These are phyloP conservation scores for Phainopepla nitens DNA, from an alignment of 2,113 vertebrate genomes.

Conservation along the genomic window DNA sequence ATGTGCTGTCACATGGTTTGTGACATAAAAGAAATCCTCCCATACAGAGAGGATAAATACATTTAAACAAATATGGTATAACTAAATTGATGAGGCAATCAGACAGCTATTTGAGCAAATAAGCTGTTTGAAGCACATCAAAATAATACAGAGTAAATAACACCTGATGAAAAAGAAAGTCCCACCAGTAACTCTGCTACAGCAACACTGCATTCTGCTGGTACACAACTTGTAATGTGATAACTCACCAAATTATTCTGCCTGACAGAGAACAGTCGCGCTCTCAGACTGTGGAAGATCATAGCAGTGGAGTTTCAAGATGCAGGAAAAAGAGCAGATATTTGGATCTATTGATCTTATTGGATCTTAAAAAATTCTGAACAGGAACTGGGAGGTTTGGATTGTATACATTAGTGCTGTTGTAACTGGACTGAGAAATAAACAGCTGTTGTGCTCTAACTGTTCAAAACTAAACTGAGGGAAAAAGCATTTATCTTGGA, in stretches of 20 bases:
- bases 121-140: not conserved
- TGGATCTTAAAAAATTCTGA: not conserved
- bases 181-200: not conserved
- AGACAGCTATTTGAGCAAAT: not conserved
- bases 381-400: not conserved
- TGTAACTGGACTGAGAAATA: not conserved
- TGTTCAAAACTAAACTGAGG: not conserved
- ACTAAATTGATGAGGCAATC: not conserved
- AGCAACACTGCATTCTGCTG: fast-evolving
- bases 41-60: not conserved
- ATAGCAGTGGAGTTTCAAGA: not conserved
- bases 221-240: not conserved
- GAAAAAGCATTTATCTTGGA: not conserved
- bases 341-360: not conserved
- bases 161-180: not conserved
- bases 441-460: not conserved
- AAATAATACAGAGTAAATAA: not conserved
- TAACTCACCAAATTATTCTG: not conserved
- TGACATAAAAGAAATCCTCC: not conserved
- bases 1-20: not conserved
- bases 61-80: not conserved
- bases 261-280: not conserved
- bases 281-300: not conserved
- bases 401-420: not conserved
- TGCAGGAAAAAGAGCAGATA: not conserved